Evolutionary conservation across 2,888 invertebrate species (phyloP), one percentile per base, ranked within the genome.

Genomic region (Ischnus inquisitorius): DNA sequence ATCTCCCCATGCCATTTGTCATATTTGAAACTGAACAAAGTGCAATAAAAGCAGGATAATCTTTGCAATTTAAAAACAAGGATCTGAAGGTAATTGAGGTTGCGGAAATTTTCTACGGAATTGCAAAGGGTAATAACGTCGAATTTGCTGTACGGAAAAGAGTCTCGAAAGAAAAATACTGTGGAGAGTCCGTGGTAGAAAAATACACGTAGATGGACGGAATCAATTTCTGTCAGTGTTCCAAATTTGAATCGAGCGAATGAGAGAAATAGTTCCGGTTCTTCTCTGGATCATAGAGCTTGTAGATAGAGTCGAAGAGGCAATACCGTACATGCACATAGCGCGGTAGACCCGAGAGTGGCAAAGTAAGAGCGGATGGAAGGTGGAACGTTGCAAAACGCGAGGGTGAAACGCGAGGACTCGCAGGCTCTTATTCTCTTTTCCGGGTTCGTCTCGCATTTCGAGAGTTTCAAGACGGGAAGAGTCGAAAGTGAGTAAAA

Each of bases 181-280:
- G 43, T 60, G 71, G 64, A 5, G n/a, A 74, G 16, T 62, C 19
- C 43, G 78, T 34, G 34, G 25, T 74, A 69, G n/a, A 43, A 39
- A 67, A 48, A 34, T 46, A 65, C 25, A 41, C 75, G 65, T 0
- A 65, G 14, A 60, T 28, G 41, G 34, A 54, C 41, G 57, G n/a
- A 48, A 72, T 25, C 41, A 39, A 80, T 72, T 77, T 68, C 62
- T 28, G 76, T 79, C 54, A 54, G 62, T 74, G 51, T 72, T 68
- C 77, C 77, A 80, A 80, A 84, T 84, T 84, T 78, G 74, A 77
- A 84, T 78, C 64, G 80, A 80, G 74, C 83, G 74, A 78, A 84
- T 80, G 80, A 77, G 78, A 83, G 34, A 60, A 77, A 78, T 84
- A 77, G 68, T 54, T 43, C 34, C 43, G 64, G 68, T 39, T 74